Base-by-base conservation (phyloP, 2,113 vertebrate species). In the Tenebrosternarchus preto region DNA sequence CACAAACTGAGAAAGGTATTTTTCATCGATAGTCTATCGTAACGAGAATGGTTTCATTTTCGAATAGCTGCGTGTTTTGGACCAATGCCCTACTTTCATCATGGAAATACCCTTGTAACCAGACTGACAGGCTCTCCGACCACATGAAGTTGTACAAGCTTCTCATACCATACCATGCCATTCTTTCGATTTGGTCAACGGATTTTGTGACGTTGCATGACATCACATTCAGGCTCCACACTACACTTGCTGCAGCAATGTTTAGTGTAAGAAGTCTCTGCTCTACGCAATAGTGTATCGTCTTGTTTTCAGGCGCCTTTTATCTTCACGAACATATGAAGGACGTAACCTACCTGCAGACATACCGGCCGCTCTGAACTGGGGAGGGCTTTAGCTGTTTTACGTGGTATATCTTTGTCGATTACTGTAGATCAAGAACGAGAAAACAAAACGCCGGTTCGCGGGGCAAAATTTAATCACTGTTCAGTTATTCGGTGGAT, bases 161-260 rank as follows among this genome's bases (percentile, higher is more conserved):
- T 27, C 57, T 20, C 9, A 46, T 50, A 50, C 43, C 5, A 50
- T 50, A 50, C 43, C 5, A 50, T 50, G 15, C 43, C 20, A 29
- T 36, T 31, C 24, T 68, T 74, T 27, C 20, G 29, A 20, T 22
- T 60, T 7, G 53, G 22, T 12, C 57, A 43, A 4, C 33, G 33
- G 8, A 15, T 29, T 57, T 12, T 61, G 89, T 90, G 90, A 89
- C 91, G 90, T 88, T 81, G 86, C 85, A 83, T 91, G 89, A 91
- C 91, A 88, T 92, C 90, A 91, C 86, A 69, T 31, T 43, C 75
- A 59, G 15, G 43, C 53, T 69, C 82, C 80, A 77, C 83, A 83
- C 1, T 79, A 74, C 86, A 33, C 77, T 82, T 76, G 80, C 60
- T 60, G 55, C 77, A 76, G 56, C 39, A 50, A 50, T 50, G 43